A percentile compares a stretch with the other conserved stretches of the same genome.
phyloP scores from a whole-genome alignment of 2,888 invertebrate genomes.

The Drosophila cognata region DNA sequence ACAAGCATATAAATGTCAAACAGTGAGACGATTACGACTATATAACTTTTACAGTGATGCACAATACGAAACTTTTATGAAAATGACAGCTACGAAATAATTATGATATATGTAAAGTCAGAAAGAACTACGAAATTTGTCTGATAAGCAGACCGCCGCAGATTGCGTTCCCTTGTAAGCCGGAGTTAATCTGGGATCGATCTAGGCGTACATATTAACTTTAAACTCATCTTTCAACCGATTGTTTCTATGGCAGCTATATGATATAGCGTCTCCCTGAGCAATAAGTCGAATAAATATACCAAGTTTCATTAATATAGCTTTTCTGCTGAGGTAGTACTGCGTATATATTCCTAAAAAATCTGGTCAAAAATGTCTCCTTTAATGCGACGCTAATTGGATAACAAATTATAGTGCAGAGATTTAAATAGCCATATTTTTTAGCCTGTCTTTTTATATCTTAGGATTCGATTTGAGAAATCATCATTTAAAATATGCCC shows the following conservation, averaged over 20 bases:
- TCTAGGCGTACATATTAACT: not conserved
- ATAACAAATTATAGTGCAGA: no score
- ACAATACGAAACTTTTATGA: not conserved
- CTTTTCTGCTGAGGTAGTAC: not conserved
- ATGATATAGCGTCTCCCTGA: not conserved
- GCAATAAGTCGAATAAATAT: not conserved
- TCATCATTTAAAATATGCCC: not conserved
- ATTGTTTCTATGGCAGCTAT: not conserved
- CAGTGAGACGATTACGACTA: constrained; percentile 11
- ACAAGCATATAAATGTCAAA: constrained; percentile 31
- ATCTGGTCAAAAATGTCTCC: no score
- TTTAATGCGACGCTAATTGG: no score
- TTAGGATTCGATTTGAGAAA: not conserved
- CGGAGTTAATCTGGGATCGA: not conserved
- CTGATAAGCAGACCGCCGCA: not conserved
- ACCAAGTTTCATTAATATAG: not conserved
- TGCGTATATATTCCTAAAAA: not conserved
- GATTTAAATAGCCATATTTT: no score
- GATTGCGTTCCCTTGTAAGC: not conserved
- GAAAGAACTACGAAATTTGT: not conserved
- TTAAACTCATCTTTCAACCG: not conserved
- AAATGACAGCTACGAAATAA: not conserved
- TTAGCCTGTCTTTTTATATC: not conserved
- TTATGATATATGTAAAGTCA: not conserved
- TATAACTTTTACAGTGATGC: constrained; percentile 15